phyloP scores from a whole-genome alignment of 2,113 vertebrate genomes.

The Grus americana region DNA sequence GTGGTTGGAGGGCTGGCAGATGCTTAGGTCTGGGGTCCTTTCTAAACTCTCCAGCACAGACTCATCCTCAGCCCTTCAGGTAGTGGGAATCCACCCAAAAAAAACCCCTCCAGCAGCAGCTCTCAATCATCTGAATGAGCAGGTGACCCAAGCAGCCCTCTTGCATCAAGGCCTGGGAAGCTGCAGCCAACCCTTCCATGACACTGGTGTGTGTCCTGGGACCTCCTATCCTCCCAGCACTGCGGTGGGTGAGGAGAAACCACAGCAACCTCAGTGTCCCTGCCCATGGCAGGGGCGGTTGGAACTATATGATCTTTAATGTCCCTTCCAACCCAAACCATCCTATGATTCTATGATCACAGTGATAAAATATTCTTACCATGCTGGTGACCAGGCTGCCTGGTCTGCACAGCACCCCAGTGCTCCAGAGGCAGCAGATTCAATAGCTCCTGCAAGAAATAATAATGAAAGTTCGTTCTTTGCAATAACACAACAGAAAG shows the following conservation, averaged over 20 bases:
- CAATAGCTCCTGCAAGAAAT: background rate
- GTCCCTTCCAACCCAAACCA: no score
- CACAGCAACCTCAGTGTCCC: no score
- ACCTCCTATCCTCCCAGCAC: background rate
- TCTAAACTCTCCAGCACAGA: background rate
- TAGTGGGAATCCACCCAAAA: background rate
- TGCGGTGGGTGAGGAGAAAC: rapidly evolving
- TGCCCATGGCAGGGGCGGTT: no score
- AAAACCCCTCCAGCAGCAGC: background rate
- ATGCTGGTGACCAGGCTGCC: background rate
- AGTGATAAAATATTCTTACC: background rate
- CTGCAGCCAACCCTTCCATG: rapidly evolving
- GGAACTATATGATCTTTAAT: no score
- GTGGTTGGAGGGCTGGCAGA: background rate
- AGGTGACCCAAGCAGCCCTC: background rate
- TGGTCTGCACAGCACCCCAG: background rate
- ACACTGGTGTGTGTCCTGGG: background rate
- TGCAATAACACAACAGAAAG: background rate
- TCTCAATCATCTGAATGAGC: background rate
- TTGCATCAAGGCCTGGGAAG: background rate
- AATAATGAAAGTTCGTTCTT: background rate
- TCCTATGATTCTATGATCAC: no score
- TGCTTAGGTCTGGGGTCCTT: background rate
- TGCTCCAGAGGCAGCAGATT: background rate
- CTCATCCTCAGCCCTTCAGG: background rate